Base-by-base conservation (phyloP, 2,797 vertebrate species). In the Apogon talboti region DNA sequence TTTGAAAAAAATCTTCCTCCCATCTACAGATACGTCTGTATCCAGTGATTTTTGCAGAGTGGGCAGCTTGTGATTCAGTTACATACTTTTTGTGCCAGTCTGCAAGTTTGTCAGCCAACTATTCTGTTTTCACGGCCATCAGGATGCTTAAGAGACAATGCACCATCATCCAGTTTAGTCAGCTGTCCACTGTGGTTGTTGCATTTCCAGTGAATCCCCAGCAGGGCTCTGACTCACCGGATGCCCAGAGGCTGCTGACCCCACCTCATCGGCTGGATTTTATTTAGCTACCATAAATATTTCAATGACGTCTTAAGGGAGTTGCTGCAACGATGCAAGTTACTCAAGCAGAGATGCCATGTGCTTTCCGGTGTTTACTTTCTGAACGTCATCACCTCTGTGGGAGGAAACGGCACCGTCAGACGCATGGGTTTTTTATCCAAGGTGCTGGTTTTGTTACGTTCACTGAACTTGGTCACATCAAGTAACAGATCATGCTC, bases 211-310 rank as follows among this genome's bases (percentile, higher is more conserved):
- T 18, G 50, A 13, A 19, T 52, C 33, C 48, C 18, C 66, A 68
- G 59, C 67, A 58, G 49, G 53, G n/a, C 18, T 21, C 33, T n/a
- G 30, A 58, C 50, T 64, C 51, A n/a, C 24, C 66, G 80, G 68
- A 60, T 41, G 14, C 58, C 56, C 51, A 49, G 61, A 52, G 66
- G 55, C 68, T 35, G 50, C 44, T 28, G 60, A 78, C 44, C 58
- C 42, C n/a, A 58, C 15, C 42, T 30, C 43, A 19, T 58, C 18
- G 42, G 45, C 43, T 71, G 71, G 59, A 73, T 81, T 90, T 88
- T 88, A 90, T 86, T 28, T 75, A 57, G 71, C 53, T 45, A 37
- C 69, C 43, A 38, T 89, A 88, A 89, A 88, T 78, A 82, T 89
- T 88, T 85, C 74, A 83, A 74, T 18, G 56, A 58, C 60, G 45